Base-by-base conservation (phyloP, 2,113 vertebrate genomes). In the Hippocampus zosterae region DNA sequence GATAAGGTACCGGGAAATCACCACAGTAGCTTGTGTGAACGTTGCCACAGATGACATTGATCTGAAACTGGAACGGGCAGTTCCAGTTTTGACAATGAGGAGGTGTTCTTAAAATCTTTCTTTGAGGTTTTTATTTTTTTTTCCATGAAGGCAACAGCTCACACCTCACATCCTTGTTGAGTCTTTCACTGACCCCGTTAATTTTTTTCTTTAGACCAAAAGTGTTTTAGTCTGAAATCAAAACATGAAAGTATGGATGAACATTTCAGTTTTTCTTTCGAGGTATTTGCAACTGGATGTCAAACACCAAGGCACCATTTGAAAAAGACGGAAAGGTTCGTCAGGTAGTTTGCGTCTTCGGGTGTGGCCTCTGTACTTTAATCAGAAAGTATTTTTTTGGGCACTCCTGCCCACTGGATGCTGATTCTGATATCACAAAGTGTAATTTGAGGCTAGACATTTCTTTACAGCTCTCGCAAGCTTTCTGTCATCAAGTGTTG, bases 11-110 rank as follows among this genome's bases (percentile, higher is more conserved):
- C n/a, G 60, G 27, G 33, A 19, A 21, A 62, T 18, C 18, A 11
- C 9, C 25, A 11, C 10, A 40, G 11, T 61, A 40, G 29, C 5
- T 33, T 60, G 37, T 10, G 33, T 68, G 18, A 55, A 11, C 19
- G 1, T 21, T 52, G 4, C 50, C 50, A 19, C 19, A 21, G 50
- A 52, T 19, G 19, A 21, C 50, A 52, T 19, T 19, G 13, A 50
- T 60, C 3, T 68, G 52, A 67, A 56, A 65, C 41, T 40, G 64
- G 9, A 65, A 64, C 62, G 50, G 59, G 8, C 33, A 62, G 3
- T 40, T 1, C 8, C 19, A 21, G 33, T 23, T 70, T 66, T 67
- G 18, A 8, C 19, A 40, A 15, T 16, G 2, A 16, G 8, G 33
- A 40, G 33, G 8, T 40, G 2, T 62, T 40, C 8, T 40, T 11